Evolutionary conservation across 2,113 vertebrate species (phyloP).

Genomic region (Lasiurus cinereus): DNA sequence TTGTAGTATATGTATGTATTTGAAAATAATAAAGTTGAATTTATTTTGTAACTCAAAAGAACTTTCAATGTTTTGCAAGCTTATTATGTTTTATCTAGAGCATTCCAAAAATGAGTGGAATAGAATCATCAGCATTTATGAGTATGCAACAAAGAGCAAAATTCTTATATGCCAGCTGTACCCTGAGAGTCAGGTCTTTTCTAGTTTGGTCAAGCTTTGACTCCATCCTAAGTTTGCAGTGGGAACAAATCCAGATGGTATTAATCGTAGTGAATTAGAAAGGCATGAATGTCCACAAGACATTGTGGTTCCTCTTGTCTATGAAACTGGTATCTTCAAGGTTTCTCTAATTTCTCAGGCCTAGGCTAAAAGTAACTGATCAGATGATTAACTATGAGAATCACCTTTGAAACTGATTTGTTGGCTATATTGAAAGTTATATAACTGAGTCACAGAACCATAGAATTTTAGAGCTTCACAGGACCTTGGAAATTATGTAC

Average conservation of each 20-base stretch:
- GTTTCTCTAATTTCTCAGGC: conserved; percentile 26
- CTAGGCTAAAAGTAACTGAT: conserved; percentile 7
- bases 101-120: background rate
- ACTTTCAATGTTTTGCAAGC: background rate
- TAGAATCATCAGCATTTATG: background rate
- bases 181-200: background rate
- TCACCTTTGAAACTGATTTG: conserved; percentile 54
- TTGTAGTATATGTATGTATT: background rate
- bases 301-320: background rate
- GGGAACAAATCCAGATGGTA: background rate
- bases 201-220: background rate
- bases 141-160: background rate
- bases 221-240: background rate
- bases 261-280: background rate
- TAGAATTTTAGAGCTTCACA: conserved; percentile 37
- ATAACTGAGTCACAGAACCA: conserved; percentile 9
- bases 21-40: conserved; percentile 62
- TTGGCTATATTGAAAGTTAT: background rate
- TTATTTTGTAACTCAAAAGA: conserved; percentile 33
- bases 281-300: background rate
- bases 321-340: background rate
- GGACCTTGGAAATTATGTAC: conserved; percentile 14
- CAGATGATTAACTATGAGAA: conserved; percentile 46
- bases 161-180: background rate
- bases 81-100: conserved; percentile 35